Percentiles rank a stretch among this genome's conserved stretches.
These are phyloP conservation scores for Calameuta idolon DNA, from an alignment of 2,888 invertebrate genomes.

Conservation along the genomic window DNA sequence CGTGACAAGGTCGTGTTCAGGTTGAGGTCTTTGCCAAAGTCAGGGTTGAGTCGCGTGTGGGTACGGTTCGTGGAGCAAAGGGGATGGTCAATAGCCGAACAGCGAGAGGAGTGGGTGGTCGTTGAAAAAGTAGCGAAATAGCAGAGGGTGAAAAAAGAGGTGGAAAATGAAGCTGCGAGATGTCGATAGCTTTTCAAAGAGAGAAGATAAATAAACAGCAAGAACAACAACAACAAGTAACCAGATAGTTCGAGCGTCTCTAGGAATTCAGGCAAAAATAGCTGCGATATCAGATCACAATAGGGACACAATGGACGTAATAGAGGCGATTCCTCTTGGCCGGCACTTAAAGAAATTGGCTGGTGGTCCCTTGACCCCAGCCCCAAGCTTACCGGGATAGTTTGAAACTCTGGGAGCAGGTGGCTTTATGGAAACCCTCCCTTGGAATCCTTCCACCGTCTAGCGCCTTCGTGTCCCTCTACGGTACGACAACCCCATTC, in stretches of 20 bases:
- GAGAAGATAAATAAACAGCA: neutral
- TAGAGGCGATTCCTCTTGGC: conserved; percentile 38
- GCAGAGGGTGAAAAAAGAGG: neutral
- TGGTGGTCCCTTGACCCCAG: conserved; percentile 56
- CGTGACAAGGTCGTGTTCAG: too few relatives aligned
- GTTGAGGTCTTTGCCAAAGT: neutral
- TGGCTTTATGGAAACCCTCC: conserved; percentile 13
- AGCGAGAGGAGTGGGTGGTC: neutral
- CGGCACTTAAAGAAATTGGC: conserved; percentile 65
- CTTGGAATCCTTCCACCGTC: neutral
- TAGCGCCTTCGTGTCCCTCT: neutral
- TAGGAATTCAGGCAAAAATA: conserved; percentile 51
- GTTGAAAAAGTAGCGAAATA: neutral
- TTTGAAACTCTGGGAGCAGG: conserved; percentile 55
- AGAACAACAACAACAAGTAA: neutral
- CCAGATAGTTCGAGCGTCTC: neutral
- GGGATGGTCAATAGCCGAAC: neutral
- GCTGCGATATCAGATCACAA: conserved; percentile 57
- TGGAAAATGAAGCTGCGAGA: neutral
- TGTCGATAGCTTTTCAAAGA: neutral
- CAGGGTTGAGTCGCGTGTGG: neutral
- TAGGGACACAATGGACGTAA: conserved; percentile 49
- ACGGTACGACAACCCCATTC: neutral
- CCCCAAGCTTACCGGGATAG: conserved; percentile 51
- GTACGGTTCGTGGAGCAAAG: neutral